phyloP scores from a whole-genome alignment of 2,888 invertebrate genomes.

The Clitarchus hookeri region DNA sequence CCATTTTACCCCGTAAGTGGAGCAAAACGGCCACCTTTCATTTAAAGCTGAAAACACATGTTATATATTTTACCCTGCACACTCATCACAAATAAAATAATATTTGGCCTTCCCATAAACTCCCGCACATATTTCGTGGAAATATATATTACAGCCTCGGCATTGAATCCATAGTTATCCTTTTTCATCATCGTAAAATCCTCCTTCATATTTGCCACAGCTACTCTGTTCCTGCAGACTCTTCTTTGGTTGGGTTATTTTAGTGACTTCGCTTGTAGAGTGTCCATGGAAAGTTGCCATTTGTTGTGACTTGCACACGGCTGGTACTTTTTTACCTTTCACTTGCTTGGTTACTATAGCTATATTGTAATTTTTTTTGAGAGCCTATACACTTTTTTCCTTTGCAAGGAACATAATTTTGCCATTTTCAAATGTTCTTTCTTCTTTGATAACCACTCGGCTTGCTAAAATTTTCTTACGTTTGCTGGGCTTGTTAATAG shows the following conservation, averaged over 20 bases:
- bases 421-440: background rate
- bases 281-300: background rate
- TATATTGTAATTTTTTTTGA: background rate
- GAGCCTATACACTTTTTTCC: background rate
- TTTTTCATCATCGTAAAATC: slow-evolving; percentile 15
- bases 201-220: background rate
- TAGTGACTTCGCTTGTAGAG: background rate
- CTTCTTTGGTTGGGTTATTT: slow-evolving; percentile 1
- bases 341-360: background rate
- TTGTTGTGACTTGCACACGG: too few relatives aligned
- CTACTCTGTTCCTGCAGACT: slow-evolving; percentile 8
- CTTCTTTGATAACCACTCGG: background rate
- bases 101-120: background rate
- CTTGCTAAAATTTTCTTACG: background rate
- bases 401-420: background rate
- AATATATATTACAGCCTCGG: background rate
- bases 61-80: too few relatives aligned
- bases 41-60: too few relatives aligned
- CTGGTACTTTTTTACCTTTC: slow-evolving; percentile 15
- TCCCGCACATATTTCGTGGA: background rate
- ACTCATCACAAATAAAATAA: background rate
- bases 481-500: background rate
- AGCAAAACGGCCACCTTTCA: too few relatives aligned
- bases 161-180: background rate
- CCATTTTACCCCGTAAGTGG: background rate